Evolutionary conservation across 2,797 vertebrate species (phyloP).

Genomic region (Amphiprion clarkii): DNA sequence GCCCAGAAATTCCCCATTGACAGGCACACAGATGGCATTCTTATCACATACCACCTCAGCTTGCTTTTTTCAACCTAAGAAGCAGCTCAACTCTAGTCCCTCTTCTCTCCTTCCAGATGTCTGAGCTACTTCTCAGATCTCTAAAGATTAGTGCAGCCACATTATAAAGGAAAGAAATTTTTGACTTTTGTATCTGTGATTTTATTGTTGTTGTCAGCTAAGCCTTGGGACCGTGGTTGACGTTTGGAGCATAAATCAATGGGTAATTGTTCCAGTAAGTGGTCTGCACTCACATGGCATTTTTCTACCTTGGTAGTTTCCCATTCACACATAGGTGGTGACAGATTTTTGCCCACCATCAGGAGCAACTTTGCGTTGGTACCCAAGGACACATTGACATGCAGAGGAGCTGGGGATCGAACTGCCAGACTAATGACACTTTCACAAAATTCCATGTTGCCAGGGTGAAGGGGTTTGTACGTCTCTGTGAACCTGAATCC

Average conservation of each 20-base stretch:
- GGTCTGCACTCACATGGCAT: too few species aligned
- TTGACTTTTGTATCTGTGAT: not conserved
- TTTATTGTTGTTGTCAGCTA: not conserved
- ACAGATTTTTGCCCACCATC: too few species aligned
- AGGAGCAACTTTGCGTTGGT: too few species aligned
- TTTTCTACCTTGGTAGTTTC: too few species aligned
- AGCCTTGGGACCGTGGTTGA: not conserved
- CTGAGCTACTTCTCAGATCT: not conserved
- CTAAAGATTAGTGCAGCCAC: not conserved
- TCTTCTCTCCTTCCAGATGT: not conserved
- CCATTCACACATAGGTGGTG: too few species aligned
- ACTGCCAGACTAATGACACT: too few species aligned
- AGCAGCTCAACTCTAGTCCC: not conserved
- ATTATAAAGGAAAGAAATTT: too few species aligned
- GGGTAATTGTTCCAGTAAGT: not conserved
- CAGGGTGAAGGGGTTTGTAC: not conserved
- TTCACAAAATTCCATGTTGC: not conserved
- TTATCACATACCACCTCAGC: constrained; percentile 4
- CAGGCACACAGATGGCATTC: not conserved
- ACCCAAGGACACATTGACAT: too few species aligned
- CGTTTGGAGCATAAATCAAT: not conserved
- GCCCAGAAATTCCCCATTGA: constrained; percentile 4
- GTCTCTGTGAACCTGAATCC: not conserved
- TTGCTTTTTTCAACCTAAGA: not conserved
- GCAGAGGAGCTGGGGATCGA: too few species aligned